Conservation (phyloP, 2,113 vertebrate genomes). For the Ammospiza nelsoni region DNA sequence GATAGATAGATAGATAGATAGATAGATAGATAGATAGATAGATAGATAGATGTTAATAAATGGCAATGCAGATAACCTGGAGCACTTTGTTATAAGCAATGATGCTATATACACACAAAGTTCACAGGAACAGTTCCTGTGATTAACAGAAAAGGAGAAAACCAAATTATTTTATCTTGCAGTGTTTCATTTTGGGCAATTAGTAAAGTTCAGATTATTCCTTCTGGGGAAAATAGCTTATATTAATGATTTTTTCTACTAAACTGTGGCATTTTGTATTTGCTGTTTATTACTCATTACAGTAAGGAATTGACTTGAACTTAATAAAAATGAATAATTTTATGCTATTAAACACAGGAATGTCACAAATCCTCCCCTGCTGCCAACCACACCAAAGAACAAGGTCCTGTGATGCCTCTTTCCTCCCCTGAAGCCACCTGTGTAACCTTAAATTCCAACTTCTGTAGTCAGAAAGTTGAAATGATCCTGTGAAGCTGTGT, state of each 20-base stretch:
- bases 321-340: not conserved
- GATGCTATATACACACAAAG: not conserved
- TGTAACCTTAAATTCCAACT: not conserved
- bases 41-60: not conserved
- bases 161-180: not conserved
- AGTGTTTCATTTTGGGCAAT: not conserved
- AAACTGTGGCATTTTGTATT: not conserved
- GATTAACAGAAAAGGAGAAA: not conserved
- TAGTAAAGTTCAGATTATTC: not conserved
- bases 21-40: too few species aligned
- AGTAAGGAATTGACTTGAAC: not conserved
- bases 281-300: not conserved
- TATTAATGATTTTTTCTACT: not conserved
- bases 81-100: not conserved
- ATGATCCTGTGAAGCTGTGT: not conserved
- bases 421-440: not conserved
- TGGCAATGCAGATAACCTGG: not conserved
- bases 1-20: too few species aligned
- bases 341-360: not conserved
- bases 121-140: not conserved
- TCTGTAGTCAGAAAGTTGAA: not conserved
- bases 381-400: not conserved
- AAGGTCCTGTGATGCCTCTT: not conserved
- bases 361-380: not conserved
- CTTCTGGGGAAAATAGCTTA: not conserved